Base-by-base conservation (phyloP, 2,888 invertebrate genomes). In the Seladonia tumulorum region DNA sequence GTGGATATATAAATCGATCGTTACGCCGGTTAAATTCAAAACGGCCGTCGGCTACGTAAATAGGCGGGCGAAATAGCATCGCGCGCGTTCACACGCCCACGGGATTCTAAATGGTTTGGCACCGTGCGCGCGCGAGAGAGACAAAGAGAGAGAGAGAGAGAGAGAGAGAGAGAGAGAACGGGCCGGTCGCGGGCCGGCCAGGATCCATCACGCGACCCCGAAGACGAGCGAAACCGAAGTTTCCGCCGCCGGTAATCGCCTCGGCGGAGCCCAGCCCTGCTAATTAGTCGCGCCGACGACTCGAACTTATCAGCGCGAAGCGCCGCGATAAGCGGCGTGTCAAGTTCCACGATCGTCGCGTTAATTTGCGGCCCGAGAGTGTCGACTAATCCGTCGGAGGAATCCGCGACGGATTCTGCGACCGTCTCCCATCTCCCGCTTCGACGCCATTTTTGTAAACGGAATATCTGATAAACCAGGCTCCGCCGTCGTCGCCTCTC, bases 241-340 rank as follows among this genome's bases (percentile, higher is more conserved):
- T 89, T 85, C 86, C 88, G 81, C 66, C 83, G 82, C n/a, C 85
- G 87, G 87, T 87, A 90, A 86, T 88, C 81, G 86, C 76, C 22
- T 10, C 66, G 35, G 66, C 66, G 35, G 16, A 29, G 8, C 22
- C 66, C 70, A 60, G 79, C 79, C 63, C 53, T 78, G 76, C 79
- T 85, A 82, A 88, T 82, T 86, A 84, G 87, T 84, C 74, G 63
- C 73, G 74, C 79, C 75, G 86, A 78, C 82, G 79, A 83, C 78
- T 74, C 25, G 71, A 74, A 86, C 81, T 84, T 88, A 88, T 82
- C 84, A 76, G 66, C 74, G 75, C 60, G 63, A 71, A 45, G 57
- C 45, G 75, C 60, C 16, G 49, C 60, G 49, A 29, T n/a, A 45
- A 73, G 72, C 72, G 72, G 72, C 22, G 72, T 73, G 72, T 73